Evolutionary conservation across 2,113 vertebrate genomes (phyloP).

Genomic region (Nerophis ophidion): DNA sequence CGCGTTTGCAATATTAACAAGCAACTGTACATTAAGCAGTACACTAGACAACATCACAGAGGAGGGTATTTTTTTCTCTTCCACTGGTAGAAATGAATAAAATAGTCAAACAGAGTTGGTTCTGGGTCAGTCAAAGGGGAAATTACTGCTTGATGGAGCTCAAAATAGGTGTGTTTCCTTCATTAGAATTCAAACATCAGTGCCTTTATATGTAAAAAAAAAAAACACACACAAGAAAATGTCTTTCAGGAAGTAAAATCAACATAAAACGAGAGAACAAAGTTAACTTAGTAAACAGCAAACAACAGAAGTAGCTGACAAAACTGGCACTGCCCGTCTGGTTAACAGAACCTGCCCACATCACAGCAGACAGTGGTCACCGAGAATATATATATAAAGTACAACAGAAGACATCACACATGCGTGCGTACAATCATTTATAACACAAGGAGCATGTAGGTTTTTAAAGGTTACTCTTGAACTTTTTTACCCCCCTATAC

Average conservation of each 20-base stretch:
- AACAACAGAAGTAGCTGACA: conserved; percentile 74
- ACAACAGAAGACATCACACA: conserved; percentile 94
- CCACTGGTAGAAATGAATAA: conserved; percentile 87
- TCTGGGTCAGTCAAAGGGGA: conserved; percentile 78
- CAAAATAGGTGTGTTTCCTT: conserved; percentile 80
- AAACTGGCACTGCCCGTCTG: conserved; percentile 75
- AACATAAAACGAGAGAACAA: conserved; percentile 84
- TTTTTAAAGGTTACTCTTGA: conserved; percentile 63
- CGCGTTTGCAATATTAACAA: conserved; percentile 91
- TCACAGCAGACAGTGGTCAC: conserved; percentile 94
- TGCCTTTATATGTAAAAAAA: conserved; percentile 78
- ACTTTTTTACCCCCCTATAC: conserved; percentile 49
- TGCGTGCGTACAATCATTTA: conserved; percentile 96
- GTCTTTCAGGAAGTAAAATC: conserved; percentile 78
- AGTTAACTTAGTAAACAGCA: conserved; percentile 92
- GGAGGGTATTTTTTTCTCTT: conserved; percentile 66
- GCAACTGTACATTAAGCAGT: conserved; percentile 97
- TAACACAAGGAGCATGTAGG: conserved; percentile 97
- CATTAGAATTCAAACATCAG: conserved; percentile 92
- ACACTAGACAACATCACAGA: conserved; percentile 95
- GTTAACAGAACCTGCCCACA: conserved; percentile 86
- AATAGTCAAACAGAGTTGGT: conserved; percentile 73
- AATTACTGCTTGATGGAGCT: conserved; percentile 83
- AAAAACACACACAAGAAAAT: conserved; percentile 59
- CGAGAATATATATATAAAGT: conserved; percentile 84